These are phyloP conservation scores for Bemisia tabaci DNA, from an alignment of 1,140 invertebrate species.

Conservation along the genomic window DNA sequence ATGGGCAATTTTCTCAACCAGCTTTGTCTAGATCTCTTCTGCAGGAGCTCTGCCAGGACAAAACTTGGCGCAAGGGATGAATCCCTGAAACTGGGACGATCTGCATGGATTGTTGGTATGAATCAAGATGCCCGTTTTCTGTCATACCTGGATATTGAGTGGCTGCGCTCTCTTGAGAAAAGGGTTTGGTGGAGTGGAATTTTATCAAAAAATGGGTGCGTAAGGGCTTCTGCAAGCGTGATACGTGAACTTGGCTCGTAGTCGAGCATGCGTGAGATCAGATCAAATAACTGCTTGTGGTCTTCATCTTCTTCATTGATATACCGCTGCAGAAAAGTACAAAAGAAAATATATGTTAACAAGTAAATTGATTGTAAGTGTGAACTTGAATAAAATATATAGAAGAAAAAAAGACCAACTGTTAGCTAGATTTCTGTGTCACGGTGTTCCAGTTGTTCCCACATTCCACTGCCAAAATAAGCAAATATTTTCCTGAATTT, in stretches of 20 bases:
- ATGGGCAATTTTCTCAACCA: too few species aligned
- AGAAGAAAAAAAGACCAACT: slow-evolving; percentile 7
- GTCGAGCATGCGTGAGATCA: slow-evolving; percentile 90
- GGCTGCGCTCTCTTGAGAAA: slow-evolving; percentile 44
- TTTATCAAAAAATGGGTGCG: slow-evolving; percentile 87
- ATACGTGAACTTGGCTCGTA: slow-evolving; percentile 88
- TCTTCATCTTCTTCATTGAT: slow-evolving; percentile 77
- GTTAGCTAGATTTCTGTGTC: too few species aligned
- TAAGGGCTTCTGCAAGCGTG: slow-evolving; percentile 72
- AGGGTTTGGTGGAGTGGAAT: slow-evolving; percentile 58
- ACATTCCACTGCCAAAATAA: too few species aligned
- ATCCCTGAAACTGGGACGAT: too few species aligned
- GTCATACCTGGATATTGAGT: slow-evolving; percentile 44
- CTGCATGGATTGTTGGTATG: too few species aligned
- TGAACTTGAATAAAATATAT: neutral
- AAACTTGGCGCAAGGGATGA: too few species aligned
- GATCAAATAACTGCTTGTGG: slow-evolving; percentile 82
- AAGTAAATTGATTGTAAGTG: slow-evolving; percentile 2
- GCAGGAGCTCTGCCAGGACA: too few species aligned
- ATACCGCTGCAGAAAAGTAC: slow-evolving; percentile 60
- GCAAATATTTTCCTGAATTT: too few species aligned
- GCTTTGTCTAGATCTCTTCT: too few species aligned
- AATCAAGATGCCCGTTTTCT: neutral
- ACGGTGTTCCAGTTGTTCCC: too few species aligned
- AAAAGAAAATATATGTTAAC: slow-evolving; percentile 5